Evolutionary conservation across 64 coral and sea anemone species (phyloP).

Genomic region (Pocillopora verrucosa): DNA sequence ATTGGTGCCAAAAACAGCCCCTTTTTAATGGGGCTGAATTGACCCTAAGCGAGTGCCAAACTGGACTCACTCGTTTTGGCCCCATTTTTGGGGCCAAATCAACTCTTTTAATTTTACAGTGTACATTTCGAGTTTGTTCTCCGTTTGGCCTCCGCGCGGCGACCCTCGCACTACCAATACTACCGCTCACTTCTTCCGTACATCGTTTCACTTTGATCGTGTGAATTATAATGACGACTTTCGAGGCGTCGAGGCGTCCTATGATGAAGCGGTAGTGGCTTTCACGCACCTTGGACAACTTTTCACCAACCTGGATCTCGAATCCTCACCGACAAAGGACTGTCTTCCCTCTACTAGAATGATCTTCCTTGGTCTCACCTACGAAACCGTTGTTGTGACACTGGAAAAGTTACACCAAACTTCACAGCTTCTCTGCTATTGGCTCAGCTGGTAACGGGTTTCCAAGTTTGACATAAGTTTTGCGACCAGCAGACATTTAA

Average conservation of each 20-base stretch:
- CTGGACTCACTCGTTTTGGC: no score
- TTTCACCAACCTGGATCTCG: constrained; percentile 28
- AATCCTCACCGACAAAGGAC: constrained; percentile 43
- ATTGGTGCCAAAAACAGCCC: no score
- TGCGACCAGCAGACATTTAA: constrained; percentile 3
- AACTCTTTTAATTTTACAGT: no score
- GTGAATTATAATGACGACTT: constrained; percentile 56
- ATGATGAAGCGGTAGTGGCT: not conserved
- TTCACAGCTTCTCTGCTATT: constrained; percentile 6
- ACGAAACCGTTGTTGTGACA: constrained; percentile 11
- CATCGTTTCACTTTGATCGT: not conserved
- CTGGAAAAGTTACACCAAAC: constrained; percentile 24
- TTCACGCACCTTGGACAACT: constrained; percentile 5
- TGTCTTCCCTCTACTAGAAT: constrained; percentile 2
- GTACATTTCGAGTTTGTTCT: constrained; percentile 13
- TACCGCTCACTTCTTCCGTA: constrained; percentile 45
- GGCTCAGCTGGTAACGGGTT: not conserved
- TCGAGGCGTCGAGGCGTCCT: constrained; percentile 22
- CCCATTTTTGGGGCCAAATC: no score
- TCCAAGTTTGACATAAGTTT: constrained; percentile 15
- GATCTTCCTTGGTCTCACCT: constrained; percentile 36
- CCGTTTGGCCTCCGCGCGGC: constrained; percentile 49
- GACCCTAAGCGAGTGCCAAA: no score
- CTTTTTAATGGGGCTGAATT: no score
- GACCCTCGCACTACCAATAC: constrained; percentile 41